These are phyloP conservation scores for Galerucella calmariensis DNA, from an alignment of 2,888 invertebrate species.

Conservation along the genomic window DNA sequence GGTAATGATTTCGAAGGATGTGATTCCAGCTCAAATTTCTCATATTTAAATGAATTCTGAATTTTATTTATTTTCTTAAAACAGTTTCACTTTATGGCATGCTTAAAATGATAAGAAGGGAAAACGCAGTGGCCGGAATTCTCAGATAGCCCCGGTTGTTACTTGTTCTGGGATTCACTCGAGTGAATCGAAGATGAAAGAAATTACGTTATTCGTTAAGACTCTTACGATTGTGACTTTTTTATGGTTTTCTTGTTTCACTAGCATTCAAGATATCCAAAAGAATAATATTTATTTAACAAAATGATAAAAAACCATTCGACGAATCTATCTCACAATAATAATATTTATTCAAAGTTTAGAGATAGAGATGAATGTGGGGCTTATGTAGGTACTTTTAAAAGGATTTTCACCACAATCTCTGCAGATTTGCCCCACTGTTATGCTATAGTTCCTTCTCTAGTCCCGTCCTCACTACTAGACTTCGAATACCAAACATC, in stretches of 20 bases:
- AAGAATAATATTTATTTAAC: no score
- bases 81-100: constrained; percentile 52
- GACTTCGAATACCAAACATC: no score
- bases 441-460: no score
- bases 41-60: constrained; percentile 14
- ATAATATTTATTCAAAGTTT: no score
- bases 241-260: constrained; percentile 10
- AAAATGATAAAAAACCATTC: no score
- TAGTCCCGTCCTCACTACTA: no score
- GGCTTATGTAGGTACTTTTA: no score
- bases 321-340: no score
- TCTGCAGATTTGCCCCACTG: no score
- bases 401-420: no score
- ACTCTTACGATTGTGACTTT: constrained; percentile 43
- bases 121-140: constrained; percentile 57
- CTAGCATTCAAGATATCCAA: neutral
- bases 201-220: constrained; percentile 10
- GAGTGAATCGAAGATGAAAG: constrained; percentile 10
- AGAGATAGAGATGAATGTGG: no score
- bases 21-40: neutral
- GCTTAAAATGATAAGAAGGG: constrained; percentile 53
- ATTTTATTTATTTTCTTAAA: constrained; percentile 37
- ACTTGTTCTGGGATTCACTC: constrained; percentile 47
- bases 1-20: neutral
- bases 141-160: constrained; percentile 59